Evolutionary conservation across 2,888 invertebrate genomes (phyloP).

Genomic region (Cinara cedri): DNA sequence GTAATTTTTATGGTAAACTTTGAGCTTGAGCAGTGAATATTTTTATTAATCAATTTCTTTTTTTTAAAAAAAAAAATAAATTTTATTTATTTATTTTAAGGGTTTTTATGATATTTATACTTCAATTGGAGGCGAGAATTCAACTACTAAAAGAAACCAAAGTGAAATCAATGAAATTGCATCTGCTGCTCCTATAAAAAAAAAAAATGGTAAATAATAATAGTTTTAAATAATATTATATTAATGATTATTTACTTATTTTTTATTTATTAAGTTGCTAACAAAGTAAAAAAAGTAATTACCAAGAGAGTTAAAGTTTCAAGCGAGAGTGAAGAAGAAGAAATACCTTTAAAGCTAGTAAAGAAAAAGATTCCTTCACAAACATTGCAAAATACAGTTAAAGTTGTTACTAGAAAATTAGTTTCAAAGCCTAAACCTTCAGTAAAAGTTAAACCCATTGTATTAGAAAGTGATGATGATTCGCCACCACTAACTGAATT

Average conservation of each 20-base stretch:
- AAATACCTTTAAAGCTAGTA: neutral
- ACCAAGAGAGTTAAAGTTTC: conserved; percentile 42
- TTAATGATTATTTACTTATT: neutral
- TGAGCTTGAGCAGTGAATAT: neutral
- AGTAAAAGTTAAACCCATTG: conserved; percentile 17
- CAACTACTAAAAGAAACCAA: conserved; percentile 29
- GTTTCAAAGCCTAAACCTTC: conserved; percentile 31
- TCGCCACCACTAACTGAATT: conserved; percentile 30
- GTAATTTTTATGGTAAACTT: conserved; percentile 58
- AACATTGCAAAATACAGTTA: conserved; percentile 6
- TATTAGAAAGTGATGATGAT: conserved; percentile 43
- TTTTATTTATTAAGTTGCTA: conserved; percentile 13
- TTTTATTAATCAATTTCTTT: neutral
- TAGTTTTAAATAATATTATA: neutral
- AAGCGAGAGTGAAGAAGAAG: conserved; percentile 53
- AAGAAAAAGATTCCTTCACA: conserved; percentile 32
- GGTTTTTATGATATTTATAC: conserved; percentile 24
- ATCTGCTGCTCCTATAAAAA: conserved; percentile 58
- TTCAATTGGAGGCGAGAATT: conserved; percentile 31
- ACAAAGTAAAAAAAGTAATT: conserved; percentile 45
- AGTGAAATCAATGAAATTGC: conserved; percentile 34
- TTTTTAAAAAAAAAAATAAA: neutral
- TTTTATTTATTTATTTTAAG: conserved; percentile 9
- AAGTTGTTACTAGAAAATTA: conserved; percentile 45
- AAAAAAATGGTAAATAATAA: conserved; percentile 26